Base-by-base conservation (phyloP, 1,140 invertebrate genomes). In the Drosophila repleta region DNA sequence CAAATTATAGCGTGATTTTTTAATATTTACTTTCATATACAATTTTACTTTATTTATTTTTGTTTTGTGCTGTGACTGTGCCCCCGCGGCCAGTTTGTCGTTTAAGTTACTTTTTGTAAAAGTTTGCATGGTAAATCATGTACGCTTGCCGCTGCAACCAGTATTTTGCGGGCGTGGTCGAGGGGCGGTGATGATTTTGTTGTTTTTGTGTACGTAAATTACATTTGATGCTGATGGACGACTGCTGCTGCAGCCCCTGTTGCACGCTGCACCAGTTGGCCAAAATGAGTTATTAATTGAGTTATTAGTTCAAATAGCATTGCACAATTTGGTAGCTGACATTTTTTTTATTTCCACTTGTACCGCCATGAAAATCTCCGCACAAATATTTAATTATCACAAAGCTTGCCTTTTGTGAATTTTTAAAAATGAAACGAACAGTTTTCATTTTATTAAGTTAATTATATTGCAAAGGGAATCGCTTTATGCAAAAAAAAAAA, bases 211-310 rank as follows among this genome's bases (percentile, higher is more conserved):
- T 1, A 18, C 51, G 35, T 18, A 80, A 84, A 80, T 70, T 85
- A 41, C 74, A 80, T 65, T 74, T 75, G 75, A 53, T 64, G 61
- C 70, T 75, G 75, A 53, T 64, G 61, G 55, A 48, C 53, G 60
- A 83, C 65, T 80, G 73, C 60, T 61, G 67, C 51, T 45, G 55
- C 39, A 20, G 39, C 21, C 32, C 32, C 32, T 35, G 32, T 8
- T 6, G 17, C 51, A 26, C 20, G 32, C 24, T 57, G 45, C 35
- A 26, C 52, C 32, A 8, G 29, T 29, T 18, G 43, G 18, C 37
- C 52, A 57, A 80, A 84, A 80, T 84, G 77, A 85, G 81, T 84
- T 84, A 81, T 84, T 84, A 84, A 84, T 84, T 84, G 74, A 85
- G 82, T 84, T 84, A 84, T 77, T 81, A 77, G 65, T 79, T 83